Percentiles rank a stretch among this genome's conserved stretches.
These are phyloP conservation scores for Sciurus vulgaris DNA, from an alignment of 2,797 vertebrate genomes.

Conservation along the genomic window DNA sequence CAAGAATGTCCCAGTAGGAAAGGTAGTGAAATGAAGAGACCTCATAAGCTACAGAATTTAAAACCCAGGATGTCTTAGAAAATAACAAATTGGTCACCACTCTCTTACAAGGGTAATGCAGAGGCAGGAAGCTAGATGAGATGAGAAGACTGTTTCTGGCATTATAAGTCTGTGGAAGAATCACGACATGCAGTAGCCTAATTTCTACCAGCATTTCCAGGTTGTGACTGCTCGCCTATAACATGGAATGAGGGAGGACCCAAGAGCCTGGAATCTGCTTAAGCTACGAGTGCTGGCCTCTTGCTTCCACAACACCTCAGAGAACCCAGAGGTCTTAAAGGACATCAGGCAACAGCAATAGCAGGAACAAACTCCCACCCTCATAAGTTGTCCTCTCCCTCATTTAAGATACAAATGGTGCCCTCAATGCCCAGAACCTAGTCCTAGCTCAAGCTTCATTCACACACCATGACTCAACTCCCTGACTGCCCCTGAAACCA, in stretches of 20 bases:
- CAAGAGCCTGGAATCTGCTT: neutral
- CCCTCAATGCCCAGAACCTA: neutral
- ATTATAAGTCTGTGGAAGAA: neutral
- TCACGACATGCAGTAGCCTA: neutral
- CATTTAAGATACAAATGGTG: neutral
- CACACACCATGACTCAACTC: slow-evolving; percentile 31
- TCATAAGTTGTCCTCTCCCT: neutral
- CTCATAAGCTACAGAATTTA: neutral
- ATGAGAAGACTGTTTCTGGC: neutral
- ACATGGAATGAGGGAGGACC: neutral
- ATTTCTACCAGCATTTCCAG: neutral
- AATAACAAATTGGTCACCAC: neutral
- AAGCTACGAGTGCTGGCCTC: neutral
- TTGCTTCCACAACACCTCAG: neutral
- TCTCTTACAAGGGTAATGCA: neutral
- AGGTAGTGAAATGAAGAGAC: neutral
- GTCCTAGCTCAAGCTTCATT: neutral
- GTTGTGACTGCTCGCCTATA: neutral
- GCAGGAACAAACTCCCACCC: neutral
- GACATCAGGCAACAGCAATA: neutral
- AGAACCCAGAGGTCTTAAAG: neutral
- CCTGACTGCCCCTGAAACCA: slow-evolving; percentile 40
- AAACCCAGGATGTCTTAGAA: neutral
- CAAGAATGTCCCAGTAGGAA: neutral
- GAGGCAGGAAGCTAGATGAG: neutral